Conservation (phyloP, 2,113 vertebrate genomes). For the Oenanthe oenanthe region DNA sequence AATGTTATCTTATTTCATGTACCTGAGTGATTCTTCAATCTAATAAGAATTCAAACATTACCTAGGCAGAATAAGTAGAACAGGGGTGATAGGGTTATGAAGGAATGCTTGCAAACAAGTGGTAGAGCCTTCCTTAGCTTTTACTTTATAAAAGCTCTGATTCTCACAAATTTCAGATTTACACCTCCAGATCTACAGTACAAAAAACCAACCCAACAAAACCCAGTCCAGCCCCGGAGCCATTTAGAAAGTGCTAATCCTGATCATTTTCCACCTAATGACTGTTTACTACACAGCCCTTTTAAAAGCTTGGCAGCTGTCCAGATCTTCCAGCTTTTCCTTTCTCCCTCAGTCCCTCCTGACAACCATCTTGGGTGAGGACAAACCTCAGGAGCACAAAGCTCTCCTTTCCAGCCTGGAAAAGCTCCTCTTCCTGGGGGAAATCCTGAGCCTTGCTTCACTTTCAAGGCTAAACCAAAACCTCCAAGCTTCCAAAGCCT, state of each 20-base stretch:
- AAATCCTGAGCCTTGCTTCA: neutral
- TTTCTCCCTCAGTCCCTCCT: neutral
- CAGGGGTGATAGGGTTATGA: accelerated
- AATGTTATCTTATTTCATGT: neutral
- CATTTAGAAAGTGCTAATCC: conserved; percentile 3
- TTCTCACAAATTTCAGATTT: neutral
- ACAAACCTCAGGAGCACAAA: neutral
- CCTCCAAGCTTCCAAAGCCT: neutral
- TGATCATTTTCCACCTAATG: conserved; percentile 41
- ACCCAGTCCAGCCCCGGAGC: neutral
- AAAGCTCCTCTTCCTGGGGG: neutral
- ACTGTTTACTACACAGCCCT: conserved; percentile 23
- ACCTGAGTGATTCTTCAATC: neutral
- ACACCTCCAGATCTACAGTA: neutral
- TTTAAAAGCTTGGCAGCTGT: conserved; percentile 16
- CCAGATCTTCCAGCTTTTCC: neutral
- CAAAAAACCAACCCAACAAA: neutral
- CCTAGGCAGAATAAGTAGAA: neutral
- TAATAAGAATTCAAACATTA: neutral
- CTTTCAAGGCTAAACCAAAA: conserved; percentile 1
- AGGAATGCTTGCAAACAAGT: neutral
- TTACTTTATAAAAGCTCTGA: neutral
- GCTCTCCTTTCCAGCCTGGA: neutral
- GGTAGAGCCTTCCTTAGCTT: neutral
- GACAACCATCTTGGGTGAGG: conserved; percentile 18